Conservation (phyloP, 2,797 vertebrate genomes). For the Chromis chromis region DNA sequence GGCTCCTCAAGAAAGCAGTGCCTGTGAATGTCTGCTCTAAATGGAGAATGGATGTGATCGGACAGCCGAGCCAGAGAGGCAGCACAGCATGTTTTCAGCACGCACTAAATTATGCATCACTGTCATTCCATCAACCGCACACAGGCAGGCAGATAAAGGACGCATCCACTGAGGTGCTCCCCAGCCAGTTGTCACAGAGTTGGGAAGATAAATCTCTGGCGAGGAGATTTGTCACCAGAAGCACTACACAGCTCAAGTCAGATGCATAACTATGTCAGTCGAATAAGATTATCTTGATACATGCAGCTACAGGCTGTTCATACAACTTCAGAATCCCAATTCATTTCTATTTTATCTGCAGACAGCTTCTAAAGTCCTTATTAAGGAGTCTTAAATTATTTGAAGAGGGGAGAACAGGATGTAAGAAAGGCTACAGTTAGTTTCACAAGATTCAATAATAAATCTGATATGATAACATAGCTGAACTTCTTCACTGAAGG, state of each 20-base stretch:
- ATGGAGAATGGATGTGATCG: slow-evolving; percentile 72
- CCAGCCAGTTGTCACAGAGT: slow-evolving; percentile 76
- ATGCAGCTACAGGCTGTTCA: slow-evolving; percentile 63
- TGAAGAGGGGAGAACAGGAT: background rate
- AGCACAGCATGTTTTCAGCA: slow-evolving; percentile 71
- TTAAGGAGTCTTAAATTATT: slow-evolving; percentile 27
- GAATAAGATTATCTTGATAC: slow-evolving; percentile 69
- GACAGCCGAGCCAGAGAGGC: slow-evolving; percentile 73
- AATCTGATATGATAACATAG: background rate
- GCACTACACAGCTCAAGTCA: slow-evolving; percentile 67
- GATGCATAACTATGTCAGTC: slow-evolving; percentile 72
- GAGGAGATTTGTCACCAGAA: slow-evolving; percentile 74
- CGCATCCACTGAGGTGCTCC: slow-evolving; percentile 78
- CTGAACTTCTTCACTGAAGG: background rate
- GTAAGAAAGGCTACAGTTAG: slow-evolving; percentile 5
- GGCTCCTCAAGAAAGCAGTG: slow-evolving; percentile 55
- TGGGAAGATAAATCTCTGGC: slow-evolving; percentile 77
- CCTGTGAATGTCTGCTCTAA: slow-evolving; percentile 62
- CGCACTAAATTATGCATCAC: slow-evolving; percentile 85
- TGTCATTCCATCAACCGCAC: slow-evolving; percentile 82
- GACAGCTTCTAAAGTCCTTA: slow-evolving; percentile 26
- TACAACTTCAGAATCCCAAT: slow-evolving; percentile 51
- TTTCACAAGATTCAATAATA: background rate
- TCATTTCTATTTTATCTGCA: slow-evolving; percentile 49
- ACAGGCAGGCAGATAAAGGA: slow-evolving; percentile 79